Evolutionary conservation across 2,113 vertebrate genomes (phyloP), one percentile per base, ranked within the genome.

Genomic region (Nibea coibor): DNA sequence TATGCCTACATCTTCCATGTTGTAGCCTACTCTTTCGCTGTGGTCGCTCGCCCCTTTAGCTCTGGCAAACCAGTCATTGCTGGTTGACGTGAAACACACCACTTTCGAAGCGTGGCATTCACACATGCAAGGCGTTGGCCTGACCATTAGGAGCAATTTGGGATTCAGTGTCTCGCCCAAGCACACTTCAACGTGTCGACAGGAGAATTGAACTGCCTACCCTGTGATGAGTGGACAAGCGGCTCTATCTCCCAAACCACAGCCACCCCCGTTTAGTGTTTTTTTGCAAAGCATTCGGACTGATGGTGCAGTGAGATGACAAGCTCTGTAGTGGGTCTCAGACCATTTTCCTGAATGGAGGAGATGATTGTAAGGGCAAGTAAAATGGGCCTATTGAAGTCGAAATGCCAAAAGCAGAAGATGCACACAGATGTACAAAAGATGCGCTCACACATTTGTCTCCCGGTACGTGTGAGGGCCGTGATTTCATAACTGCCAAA

Each of bases 381-480:
- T 63, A 2, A 83, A 72, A 80, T 75, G 5, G 48, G 26, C 24
- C 54, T 31, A 9, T 62, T 76, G 31, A 73, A 53, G 28, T 57
- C 17, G 26, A 1, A 50, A 58, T 43, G 16, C 3, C 64, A 51
- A 31, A 57, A 72, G 35, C 20, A 26, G 35, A 53, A 57, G 47
- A 63, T 5, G 15, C 4, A 1, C 1, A 14, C 45, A 22, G n/a
- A 19, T 39, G 9, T 64, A 68, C 75, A 78, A 61, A 78, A 62
- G 53, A 42, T n/a, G 14, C 22, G 20, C 20, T 61, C 28, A 3
- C 64, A 51, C 56, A 45, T 77, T 62, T 58, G 7, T 35, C 8
- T 15, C 22, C 26, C 0, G 0, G 16, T 26, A 43, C 1, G 5
- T 70, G 51, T 65, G 24, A 62, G 61, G 31, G 28, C 6, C 54